phyloP scores from a whole-genome alignment of 2,113 vertebrate genomes.

The Heliornis fulica region DNA sequence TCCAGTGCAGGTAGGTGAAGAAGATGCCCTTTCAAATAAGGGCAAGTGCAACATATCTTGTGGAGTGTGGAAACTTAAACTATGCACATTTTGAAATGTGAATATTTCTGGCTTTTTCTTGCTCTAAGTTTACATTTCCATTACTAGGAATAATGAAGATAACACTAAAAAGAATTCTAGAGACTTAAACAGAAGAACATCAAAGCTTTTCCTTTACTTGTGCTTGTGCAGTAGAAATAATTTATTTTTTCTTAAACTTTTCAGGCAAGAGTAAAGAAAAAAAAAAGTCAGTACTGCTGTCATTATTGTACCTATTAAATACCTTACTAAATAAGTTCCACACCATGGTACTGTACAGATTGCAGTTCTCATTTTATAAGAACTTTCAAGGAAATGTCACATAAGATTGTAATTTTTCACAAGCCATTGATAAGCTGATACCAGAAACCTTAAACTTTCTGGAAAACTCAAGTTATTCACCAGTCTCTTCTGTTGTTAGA shows the following conservation, averaged over 20 bases:
- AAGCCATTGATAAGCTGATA: neutral
- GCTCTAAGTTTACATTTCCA: neutral
- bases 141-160: neutral
- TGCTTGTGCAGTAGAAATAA: neutral
- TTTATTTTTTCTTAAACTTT: neutral
- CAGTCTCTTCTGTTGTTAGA: neutral
- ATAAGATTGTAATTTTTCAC: neutral
- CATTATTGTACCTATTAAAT: neutral
- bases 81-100: neutral
- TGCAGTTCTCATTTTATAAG: neutral
- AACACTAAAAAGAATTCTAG: neutral
- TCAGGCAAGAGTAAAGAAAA: neutral
- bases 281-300: neutral
- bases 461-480: neutral
- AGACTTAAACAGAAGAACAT: neutral
- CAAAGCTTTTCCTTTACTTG: neutral
- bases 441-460: neutral
- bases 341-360: neutral
- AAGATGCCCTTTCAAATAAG: neutral
- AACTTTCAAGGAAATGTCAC: neutral
- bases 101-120: neutral
- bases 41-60: neutral
- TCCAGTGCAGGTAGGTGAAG: neutral
- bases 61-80: neutral
- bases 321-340: neutral